phyloP scores from a whole-genome alignment of 2,113 vertebrate genomes.

The Cyanoderma ruficeps region DNA sequence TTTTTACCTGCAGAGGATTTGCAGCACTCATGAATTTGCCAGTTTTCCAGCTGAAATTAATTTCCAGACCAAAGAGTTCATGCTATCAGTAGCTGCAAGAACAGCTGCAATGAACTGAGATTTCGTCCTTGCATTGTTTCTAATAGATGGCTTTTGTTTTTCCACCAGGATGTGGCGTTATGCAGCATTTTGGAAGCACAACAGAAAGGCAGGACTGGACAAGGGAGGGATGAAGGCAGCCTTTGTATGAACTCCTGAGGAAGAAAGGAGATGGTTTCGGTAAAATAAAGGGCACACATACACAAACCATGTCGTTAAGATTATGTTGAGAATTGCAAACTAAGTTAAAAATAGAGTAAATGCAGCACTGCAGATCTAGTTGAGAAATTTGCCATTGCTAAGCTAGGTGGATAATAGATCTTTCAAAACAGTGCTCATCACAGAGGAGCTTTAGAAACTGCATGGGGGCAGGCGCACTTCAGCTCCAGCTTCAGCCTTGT shows the following conservation, averaged over 20 bases:
- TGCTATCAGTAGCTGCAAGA: background rate
- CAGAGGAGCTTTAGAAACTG: background rate
- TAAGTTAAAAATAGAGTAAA: slow-evolving; percentile 12
- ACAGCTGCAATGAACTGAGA: slow-evolving; percentile 29
- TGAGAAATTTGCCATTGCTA: background rate
- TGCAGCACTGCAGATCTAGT: background rate
- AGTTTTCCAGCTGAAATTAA: background rate
- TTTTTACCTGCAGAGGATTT: background rate
- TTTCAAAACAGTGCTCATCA: background rate
- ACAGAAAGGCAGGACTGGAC: slow-evolving; percentile 26
- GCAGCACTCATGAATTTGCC: background rate
- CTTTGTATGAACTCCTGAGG: slow-evolving; percentile 29
- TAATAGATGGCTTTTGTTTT: slow-evolving; percentile 57
- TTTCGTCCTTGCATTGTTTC: background rate
- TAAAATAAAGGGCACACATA: background rate
- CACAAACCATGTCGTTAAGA: background rate
- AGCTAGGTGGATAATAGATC: background rate
- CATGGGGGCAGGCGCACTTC: background rate
- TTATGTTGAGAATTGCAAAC: background rate
- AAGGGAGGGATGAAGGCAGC: slow-evolving; percentile 30
- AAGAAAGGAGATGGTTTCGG: background rate
- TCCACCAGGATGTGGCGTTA: slow-evolving; percentile 41
- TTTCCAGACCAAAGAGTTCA: background rate
- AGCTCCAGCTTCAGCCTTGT: background rate
- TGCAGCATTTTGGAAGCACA: background rate